Base-by-base conservation (phyloP, 2,797 vertebrate genomes). In the Periparus ater region DNA sequence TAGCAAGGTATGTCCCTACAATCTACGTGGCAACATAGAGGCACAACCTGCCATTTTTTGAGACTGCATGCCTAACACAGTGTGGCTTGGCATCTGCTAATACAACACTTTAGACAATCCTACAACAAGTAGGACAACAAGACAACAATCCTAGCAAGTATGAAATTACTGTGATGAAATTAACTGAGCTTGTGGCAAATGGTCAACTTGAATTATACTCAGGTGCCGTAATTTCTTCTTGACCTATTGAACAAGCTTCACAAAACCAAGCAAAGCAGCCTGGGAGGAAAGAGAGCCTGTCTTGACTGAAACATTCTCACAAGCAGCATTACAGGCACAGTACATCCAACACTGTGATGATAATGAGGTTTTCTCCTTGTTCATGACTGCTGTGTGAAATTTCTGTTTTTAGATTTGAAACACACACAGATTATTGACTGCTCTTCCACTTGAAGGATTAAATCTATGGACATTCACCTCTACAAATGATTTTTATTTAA, bases 191-290 rank as follows among this genome's bases (percentile, higher is more conserved):
- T 30, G 34, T 38, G 30, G 40, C 19, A 66, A 88, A 78, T 7
- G 40, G 25, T 51, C 45, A 53, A 2, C 7, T 13, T 57, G 38
- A 86, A 38, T 32, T 26, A 45, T 10, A 45, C 8, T 8, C 23
- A 89, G 32, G 18, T 81, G 53, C 23, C 9, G 0, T 29, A 53
- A 86, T 36, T 55, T 67, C 42, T 30, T 2, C 0, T n/a, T 55
- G 54, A 72, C 30, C 19, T 29, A 17, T 11, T 40, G 58, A 55
- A 32, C 17, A 72, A 76, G 26, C 44, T 91, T 80, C 73, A 80
- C 5, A 58, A 22, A 50, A 30, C 10, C 0, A 3, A 62, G 32
- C 2, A 3, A 85, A 45, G 25, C 0, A 6, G 54, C 7, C 44
- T 54, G 13, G 11, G 10, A 81, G 4, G 17, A 71, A 58, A 17